A percentile compares a stretch with the other conserved stretches of the same genome.
These are phyloP conservation scores for Pipistrellus nathusii DNA, from an alignment of 2,797 vertebrate genomes.

Conservation along the genomic window DNA sequence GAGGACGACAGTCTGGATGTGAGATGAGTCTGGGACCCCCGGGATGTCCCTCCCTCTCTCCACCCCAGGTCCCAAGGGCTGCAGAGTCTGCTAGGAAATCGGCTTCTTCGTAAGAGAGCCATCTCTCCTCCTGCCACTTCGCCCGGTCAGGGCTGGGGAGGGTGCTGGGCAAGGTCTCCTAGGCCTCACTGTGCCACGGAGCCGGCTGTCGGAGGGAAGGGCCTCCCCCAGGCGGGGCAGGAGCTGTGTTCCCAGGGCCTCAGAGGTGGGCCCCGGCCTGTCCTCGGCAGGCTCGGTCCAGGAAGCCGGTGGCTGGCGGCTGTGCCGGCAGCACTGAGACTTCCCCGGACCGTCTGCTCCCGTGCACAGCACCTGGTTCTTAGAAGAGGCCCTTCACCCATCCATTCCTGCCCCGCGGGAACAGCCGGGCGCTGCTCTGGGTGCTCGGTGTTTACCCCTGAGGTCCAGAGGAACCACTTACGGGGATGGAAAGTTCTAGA, in stretches of 20 bases:
- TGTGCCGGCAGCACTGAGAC: fast-evolving
- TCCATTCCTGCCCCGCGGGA: fast-evolving
- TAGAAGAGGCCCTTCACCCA: fast-evolving
- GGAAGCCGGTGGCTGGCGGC: fast-evolving
- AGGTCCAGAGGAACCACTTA: fast-evolving
- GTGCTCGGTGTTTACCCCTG: fast-evolving
- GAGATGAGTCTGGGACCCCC: not conserved
- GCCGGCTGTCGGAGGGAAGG: not conserved
- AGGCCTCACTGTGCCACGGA: fast-evolving
- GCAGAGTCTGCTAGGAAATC: not conserved
- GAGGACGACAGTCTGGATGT: not conserved
- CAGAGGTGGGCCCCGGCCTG: not conserved
- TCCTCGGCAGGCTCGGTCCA: fast-evolving
- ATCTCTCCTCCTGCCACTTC: fast-evolving
- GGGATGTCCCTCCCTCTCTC: not conserved
- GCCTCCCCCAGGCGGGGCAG: not conserved
- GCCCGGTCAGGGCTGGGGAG: not conserved
- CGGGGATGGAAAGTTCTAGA: not conserved
- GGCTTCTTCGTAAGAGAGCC: not conserved
- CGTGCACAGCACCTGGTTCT: fast-evolving
- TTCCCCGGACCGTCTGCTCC: not conserved
- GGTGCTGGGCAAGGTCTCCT: not conserved
- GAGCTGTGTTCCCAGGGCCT: not conserved
- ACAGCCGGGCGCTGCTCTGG: fast-evolving
- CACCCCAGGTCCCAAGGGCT: not conserved